Evolutionary conservation across 2,888 invertebrate genomes (phyloP).

Genomic region (Melinaea menophilus): DNA sequence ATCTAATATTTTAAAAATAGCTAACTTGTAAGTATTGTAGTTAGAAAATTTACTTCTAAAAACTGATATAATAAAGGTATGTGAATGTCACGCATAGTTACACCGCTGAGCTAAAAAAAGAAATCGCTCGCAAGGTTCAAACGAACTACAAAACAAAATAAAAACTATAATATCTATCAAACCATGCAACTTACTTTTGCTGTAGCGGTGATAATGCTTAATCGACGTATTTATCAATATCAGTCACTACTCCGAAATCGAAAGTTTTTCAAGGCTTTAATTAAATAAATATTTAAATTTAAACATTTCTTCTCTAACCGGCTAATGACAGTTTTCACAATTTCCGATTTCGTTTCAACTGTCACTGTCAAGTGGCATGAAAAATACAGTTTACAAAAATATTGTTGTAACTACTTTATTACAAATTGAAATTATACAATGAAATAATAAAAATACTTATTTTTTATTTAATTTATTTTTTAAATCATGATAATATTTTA

Average conservation of each 20-base stretch:
- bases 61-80: not conserved
- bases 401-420: not conserved
- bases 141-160: not conserved
- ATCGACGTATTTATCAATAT: not conserved
- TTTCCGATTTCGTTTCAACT: not conserved
- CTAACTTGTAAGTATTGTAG: too few species aligned
- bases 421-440: not conserved
- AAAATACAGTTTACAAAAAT: not conserved
- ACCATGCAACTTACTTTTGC: not conserved
- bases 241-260: too few species aligned
- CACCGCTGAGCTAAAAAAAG: conserved; percentile 5
- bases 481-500: not conserved
- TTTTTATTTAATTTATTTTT: too few species aligned
- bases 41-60: too few species aligned
- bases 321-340: conserved; percentile 5
- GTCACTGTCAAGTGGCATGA: not conserved
- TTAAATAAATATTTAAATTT: conserved; percentile 1
- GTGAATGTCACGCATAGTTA: conserved; percentile 6
- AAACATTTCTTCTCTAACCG: conserved; percentile 17
- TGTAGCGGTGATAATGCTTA: not conserved
- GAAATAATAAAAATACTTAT: too few species aligned
- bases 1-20: too few species aligned
- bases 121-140: conserved; percentile 1
- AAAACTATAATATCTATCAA: not conserved
- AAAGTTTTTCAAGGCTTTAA: not conserved